A percentile compares a stretch with the other conserved stretches of the same genome.
These are phyloP conservation scores for Megalops cyprinoides DNA, from an alignment of 2,797 vertebrate species.

Conservation along the genomic window DNA sequence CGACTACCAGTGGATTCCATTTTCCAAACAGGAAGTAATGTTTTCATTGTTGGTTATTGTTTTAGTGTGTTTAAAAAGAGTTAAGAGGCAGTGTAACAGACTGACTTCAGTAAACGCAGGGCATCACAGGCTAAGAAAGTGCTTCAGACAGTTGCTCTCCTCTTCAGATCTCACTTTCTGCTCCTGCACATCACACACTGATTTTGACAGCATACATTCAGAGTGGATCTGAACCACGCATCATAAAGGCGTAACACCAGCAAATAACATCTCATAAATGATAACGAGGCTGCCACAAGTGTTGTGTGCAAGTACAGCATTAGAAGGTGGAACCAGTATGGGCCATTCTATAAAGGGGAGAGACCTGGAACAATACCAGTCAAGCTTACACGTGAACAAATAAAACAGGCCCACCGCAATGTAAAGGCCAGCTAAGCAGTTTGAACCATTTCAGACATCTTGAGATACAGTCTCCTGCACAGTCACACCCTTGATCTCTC, in stretches of 20 bases:
- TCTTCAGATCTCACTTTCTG: neutral
- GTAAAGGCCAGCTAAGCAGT: neutral
- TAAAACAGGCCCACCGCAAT: neutral
- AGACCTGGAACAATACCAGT: neutral
- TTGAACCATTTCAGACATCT: neutral
- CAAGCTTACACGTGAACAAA: neutral
- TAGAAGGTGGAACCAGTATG: neutral
- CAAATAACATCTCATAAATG: neutral
- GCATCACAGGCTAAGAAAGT: slow-evolving; percentile 61
- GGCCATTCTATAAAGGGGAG: neutral
- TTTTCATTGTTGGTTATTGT: slow-evolving; percentile 32
- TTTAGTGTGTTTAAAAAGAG: slow-evolving; percentile 42
- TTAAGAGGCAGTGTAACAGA: slow-evolving; percentile 26
- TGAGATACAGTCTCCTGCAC: no score
- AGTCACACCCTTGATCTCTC: no score
- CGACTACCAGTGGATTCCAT: slow-evolving; percentile 40
- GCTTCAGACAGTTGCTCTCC: slow-evolving; percentile 51
- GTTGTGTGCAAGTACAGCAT: neutral
- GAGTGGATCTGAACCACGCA: neutral
- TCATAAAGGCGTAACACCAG: neutral
- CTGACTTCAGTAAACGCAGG: slow-evolving; percentile 20
- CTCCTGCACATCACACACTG: no score
- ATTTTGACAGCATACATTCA: neutral
- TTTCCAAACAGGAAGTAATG: neutral
- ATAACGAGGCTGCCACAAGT: neutral